Evolutionary conservation across 1,140 invertebrate genomes (phyloP).

Genomic region (Zaprionus tsacasi): DNA sequence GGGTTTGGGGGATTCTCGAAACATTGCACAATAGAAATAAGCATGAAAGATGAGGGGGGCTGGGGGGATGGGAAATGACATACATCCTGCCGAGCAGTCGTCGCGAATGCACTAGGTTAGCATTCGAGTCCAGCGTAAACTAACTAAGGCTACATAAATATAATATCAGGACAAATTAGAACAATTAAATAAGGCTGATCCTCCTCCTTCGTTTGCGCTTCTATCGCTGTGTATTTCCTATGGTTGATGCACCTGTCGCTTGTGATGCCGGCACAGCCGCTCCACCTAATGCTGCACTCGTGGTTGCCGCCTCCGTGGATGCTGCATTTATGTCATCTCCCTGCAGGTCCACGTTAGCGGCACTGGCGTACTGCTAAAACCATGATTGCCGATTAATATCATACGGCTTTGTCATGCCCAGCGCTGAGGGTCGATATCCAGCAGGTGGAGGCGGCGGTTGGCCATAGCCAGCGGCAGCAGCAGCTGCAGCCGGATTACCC

Average conservation of each 20-base stretch:
- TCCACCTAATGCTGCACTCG: neutral
- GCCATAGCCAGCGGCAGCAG: constrained; percentile 84
- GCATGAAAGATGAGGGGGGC: constrained; percentile 6
- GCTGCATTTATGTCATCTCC: constrained; percentile 71
- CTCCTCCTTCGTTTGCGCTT: neutral
- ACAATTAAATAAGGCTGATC: constrained; percentile 1
- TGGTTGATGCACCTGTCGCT: constrained; percentile 15
- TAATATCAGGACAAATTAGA: constrained; percentile 29
- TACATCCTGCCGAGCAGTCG: constrained; percentile 14
- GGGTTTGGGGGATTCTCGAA: constrained; percentile 31
- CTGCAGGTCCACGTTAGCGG: constrained; percentile 77
- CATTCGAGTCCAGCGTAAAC: constrained; percentile 70
- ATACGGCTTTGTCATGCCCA: constrained; percentile 88
- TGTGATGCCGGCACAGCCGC: constrained; percentile 11
- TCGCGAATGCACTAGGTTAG: constrained; percentile 46
- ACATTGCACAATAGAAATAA: constrained; percentile 57
- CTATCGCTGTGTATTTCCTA: constrained; percentile 18
- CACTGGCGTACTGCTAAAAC: constrained; percentile 84
- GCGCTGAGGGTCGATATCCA: constrained; percentile 86
- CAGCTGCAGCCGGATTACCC: constrained; percentile 84
- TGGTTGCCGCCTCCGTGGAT: constrained; percentile 44
- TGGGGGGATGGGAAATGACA: neutral
- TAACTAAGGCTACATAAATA: neutral
- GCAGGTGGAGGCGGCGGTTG: constrained; percentile 86
- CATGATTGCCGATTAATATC: constrained; percentile 85